Evolutionary conservation across 2,797 vertebrate genomes (phyloP).

Genomic region (Channallabes apus): DNA sequence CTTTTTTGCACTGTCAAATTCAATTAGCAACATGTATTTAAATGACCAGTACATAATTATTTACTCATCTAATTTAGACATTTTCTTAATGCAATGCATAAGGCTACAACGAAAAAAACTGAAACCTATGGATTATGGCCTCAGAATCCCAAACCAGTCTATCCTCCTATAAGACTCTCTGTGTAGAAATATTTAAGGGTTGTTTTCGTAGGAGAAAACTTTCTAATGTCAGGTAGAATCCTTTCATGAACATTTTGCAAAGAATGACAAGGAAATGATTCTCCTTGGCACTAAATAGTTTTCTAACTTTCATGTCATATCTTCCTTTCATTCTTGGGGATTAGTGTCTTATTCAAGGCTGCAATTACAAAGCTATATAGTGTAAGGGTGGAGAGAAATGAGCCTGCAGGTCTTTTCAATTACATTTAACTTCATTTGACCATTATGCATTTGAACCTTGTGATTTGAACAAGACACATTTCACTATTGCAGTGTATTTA

Average conservation of each 20-base stretch:
- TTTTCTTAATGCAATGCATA: background rate
- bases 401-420: slow-evolving; percentile 40
- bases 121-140: background rate
- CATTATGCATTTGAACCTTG: slow-evolving; percentile 16
- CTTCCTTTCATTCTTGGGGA: slow-evolving; percentile 44
- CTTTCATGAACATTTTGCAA: slow-evolving; percentile 29
- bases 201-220: slow-evolving; percentile 9
- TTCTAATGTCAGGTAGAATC: slow-evolving; percentile 4
- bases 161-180: slow-evolving; percentile 7
- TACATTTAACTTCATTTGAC: slow-evolving; percentile 11
- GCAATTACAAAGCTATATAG: slow-evolving; percentile 43
- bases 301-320: slow-evolving; percentile 39
- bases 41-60: background rate
- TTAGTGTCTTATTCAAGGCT: slow-evolving; percentile 45
- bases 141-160: background rate
- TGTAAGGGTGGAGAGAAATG: slow-evolving; percentile 40
- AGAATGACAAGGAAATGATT: slow-evolving; percentile 27
- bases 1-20: background rate
- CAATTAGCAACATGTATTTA: background rate
- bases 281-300: slow-evolving; percentile 32
- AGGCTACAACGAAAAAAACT: background rate
- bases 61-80: background rate
- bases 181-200: slow-evolving; percentile 13
- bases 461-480: slow-evolving; percentile 1
- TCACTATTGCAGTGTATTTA: slow-evolving; percentile 9